phyloP scores from a whole-genome alignment of 2,888 invertebrate species.

The Thera obeliscata region DNA sequence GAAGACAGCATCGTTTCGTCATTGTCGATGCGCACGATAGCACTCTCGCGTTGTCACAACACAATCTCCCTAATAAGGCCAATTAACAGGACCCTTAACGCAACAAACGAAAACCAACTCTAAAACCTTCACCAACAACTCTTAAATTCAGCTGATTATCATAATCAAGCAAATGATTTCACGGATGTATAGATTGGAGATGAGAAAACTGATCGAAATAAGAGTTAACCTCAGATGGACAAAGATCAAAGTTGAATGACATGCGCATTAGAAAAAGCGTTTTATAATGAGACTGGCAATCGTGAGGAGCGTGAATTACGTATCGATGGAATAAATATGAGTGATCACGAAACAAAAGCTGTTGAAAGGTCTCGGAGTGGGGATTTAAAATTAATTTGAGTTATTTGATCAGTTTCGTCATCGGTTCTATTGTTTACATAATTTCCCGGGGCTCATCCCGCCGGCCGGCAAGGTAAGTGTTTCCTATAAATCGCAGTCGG shows the following conservation, averaged over 20 bases:
- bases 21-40: conserved; percentile 84
- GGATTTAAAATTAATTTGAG: conserved; percentile 35
- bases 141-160: conserved; percentile 48
- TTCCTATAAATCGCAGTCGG: conserved; percentile 68
- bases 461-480: conserved; percentile 53
- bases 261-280: conserved; percentile 57
- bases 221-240: conserved; percentile 68
- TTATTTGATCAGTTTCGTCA: conserved; percentile 39
- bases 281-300: conserved; percentile 64
- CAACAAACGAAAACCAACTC: conserved; percentile 62
- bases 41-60: conserved; percentile 84
- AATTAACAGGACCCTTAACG: conserved; percentile 77
- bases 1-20: conserved; percentile 85
- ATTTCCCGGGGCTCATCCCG: conserved; percentile 62
- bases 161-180: conserved; percentile 52
- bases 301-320: conserved; percentile 69
- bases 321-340: conserved; percentile 34
- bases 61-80: conserved; percentile 83
- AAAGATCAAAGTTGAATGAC: conserved; percentile 83
- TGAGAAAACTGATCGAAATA: conserved; percentile 71
- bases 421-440: conserved; percentile 60
- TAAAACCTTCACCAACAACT: conserved; percentile 56
- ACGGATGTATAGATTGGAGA: conserved; percentile 62
- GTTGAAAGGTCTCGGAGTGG: conserved; percentile 24
- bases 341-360: conserved; percentile 42